Evolutionary conservation across 2,113 vertebrate species (phyloP).

Genomic region (Grallaria varia): DNA sequence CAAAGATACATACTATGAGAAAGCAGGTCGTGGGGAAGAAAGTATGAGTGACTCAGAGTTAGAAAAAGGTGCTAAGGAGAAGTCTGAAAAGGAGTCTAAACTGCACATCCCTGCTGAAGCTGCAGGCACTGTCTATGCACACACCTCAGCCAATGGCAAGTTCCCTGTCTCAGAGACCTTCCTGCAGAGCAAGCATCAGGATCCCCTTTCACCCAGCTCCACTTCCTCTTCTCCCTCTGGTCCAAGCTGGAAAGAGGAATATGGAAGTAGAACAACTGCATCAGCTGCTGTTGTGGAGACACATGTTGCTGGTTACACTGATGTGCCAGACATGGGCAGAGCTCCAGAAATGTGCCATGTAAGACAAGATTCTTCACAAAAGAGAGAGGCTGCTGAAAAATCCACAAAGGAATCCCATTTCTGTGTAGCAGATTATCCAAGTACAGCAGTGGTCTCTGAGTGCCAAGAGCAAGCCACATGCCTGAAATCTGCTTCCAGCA

Average conservation of each 20-base stretch:
- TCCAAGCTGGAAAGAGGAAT: not conserved
- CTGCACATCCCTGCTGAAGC: constrained; percentile 49
- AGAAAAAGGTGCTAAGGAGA: constrained; percentile 89
- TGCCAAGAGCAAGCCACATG: not conserved
- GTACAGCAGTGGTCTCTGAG: not conserved
- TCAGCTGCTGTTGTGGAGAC: not conserved
- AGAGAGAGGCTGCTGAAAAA: not conserved
- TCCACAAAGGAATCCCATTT: not conserved
- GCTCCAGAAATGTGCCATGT: not conserved
- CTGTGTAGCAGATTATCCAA: not conserved
- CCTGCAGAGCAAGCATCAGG: not conserved
- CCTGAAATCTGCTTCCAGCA: not conserved
- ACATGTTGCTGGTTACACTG: not conserved
- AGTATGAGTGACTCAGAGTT: constrained; percentile 81
- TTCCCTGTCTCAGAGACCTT: not conserved
- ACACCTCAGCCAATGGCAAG: not conserved
- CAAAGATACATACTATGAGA: constrained; percentile 60
- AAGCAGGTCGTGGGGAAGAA: constrained; percentile 69
- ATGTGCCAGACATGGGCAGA: not conserved
- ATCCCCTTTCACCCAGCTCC: not conserved
- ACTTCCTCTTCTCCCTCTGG: not conserved
- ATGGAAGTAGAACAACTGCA: not conserved
- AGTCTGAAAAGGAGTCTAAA: constrained; percentile 83
- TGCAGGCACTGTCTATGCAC: not conserved
- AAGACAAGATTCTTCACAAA: not conserved